Percentiles rank a stretch among this genome's conserved stretches.
Evolutionary conservation across 2,113 vertebrate genomes (phyloP).

Genomic region (Bubo bubo): DNA sequence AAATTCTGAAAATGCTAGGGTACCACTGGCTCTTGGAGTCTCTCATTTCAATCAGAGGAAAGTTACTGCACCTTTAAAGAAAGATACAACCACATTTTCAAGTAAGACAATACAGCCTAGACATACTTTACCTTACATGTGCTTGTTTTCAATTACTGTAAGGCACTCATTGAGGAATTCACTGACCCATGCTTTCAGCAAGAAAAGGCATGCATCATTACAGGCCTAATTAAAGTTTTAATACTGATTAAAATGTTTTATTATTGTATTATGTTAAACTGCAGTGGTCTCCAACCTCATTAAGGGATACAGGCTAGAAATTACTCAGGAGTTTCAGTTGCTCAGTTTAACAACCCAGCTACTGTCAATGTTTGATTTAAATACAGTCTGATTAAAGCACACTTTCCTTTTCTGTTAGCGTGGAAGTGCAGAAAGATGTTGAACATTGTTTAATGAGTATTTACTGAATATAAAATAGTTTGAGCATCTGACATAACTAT

Average conservation of each 20-base stretch:
- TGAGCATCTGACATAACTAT: slow-evolving; percentile 21
- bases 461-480: slow-evolving; percentile 34
- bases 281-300: slow-evolving; percentile 69
- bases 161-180: slow-evolving; percentile 53
- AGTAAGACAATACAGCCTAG: not conserved
- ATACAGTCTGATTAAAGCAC: slow-evolving; percentile 18
- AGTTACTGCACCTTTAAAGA: not conserved
- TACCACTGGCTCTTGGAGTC: not conserved
- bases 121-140: slow-evolving; percentile 26
- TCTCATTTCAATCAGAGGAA: not conserved
- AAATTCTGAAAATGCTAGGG: not conserved
- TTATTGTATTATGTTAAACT: slow-evolving; percentile 68
- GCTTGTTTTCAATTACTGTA: slow-evolving; percentile 56
- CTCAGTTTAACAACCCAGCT: slow-evolving; percentile 41
- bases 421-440: not conserved
- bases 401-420: not conserved
- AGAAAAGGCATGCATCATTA: slow-evolving; percentile 47
- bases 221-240: slow-evolving; percentile 65
- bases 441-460: slow-evolving; percentile 38
- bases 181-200: slow-evolving; percentile 55
- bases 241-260: slow-evolving; percentile 68
- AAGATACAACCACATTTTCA: not conserved
- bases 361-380: slow-evolving; percentile 58
- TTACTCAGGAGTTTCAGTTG: slow-evolving; percentile 54
- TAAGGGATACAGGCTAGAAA: slow-evolving; percentile 44